Evolutionary conservation across 1,140 invertebrate genomes (phyloP).

Genomic region (Saxidomus purpurata): DNA sequence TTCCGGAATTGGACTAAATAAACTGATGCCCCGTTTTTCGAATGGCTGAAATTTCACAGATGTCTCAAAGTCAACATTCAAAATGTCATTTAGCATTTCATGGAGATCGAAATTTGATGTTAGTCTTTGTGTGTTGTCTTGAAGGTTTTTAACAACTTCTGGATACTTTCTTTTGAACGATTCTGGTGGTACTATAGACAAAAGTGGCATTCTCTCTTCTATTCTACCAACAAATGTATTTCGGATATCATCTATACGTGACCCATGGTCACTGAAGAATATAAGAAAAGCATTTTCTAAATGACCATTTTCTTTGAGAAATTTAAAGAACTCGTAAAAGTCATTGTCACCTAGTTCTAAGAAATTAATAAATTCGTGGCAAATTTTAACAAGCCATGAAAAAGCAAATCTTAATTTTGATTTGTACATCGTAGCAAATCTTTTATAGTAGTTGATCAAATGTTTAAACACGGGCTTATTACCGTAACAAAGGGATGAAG

Average conservation of each 20-base stretch:
- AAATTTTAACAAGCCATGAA: conserved; percentile 62
- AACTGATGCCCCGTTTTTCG: conserved; percentile 80
- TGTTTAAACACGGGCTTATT: conserved; percentile 65
- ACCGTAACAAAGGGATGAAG: conserved; percentile 65
- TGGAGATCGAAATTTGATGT: conserved; percentile 87
- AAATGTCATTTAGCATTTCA: conserved; percentile 84
- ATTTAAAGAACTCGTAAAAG: conserved; percentile 80
- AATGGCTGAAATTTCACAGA: neutral
- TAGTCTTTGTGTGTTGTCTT: conserved; percentile 88
- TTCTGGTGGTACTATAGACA: conserved; percentile 92
- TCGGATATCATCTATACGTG: conserved; percentile 94
- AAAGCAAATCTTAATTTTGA: conserved; percentile 54
- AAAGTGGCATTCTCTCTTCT: conserved; percentile 95
- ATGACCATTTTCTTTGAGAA: conserved; percentile 78
- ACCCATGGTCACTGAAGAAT: conserved; percentile 97
- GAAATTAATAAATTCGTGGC: conserved; percentile 70
- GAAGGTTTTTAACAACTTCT: conserved; percentile 90
- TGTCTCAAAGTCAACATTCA: conserved; percentile 76
- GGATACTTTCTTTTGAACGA: conserved; percentile 90
- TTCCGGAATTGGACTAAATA: conserved; percentile 84
- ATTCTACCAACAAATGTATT: conserved; percentile 94
- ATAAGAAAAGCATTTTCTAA: conserved; percentile 90
- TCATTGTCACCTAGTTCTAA: conserved; percentile 68
- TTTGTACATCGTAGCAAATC: conserved; percentile 64
- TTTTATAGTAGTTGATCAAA: conserved; percentile 63